Conservation (phyloP, 2,797 vertebrate species). For the Gymnoscopelus braueri region DNA sequence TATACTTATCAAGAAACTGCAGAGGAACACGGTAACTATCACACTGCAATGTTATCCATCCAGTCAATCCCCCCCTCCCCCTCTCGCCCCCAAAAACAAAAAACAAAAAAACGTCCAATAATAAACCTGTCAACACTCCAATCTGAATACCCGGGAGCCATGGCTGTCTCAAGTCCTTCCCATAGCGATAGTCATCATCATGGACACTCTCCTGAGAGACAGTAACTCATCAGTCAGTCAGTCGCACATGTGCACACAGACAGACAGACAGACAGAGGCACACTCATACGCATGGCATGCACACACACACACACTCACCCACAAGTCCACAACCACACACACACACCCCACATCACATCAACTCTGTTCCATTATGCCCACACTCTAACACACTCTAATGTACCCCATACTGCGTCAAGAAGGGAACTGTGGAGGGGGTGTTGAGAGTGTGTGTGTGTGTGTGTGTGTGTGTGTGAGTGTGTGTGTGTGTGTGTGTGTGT, state of each 20-base stretch:
- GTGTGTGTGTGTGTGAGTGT: slow-evolving; percentile 4
- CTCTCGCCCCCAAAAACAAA: too few relatives aligned
- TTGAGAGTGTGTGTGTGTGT: slow-evolving; percentile 26
- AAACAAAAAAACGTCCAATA: slow-evolving; percentile 42
- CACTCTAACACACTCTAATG: slow-evolving; percentile 63
- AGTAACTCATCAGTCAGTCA: slow-evolving; percentile 72
- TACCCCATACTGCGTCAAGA: slow-evolving; percentile 49
- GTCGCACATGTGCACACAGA: slow-evolving; percentile 1
- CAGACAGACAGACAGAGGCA: background rate
- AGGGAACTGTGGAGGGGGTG: slow-evolving; percentile 17
- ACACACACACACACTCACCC: slow-evolving; percentile 5
- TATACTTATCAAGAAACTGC: slow-evolving; percentile 55
- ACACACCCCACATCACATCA: slow-evolving; percentile 45
- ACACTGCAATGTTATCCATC: slow-evolving; percentile 46
- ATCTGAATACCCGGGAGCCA: slow-evolving; percentile 72
- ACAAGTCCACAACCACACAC: background rate
- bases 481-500: background rate
- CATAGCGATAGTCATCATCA: slow-evolving; percentile 63
- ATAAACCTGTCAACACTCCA: slow-evolving; percentile 77
- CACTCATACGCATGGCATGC: background rate
- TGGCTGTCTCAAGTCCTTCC: slow-evolving; percentile 57
- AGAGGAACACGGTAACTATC: slow-evolving; percentile 50
- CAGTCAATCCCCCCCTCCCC: background rate
- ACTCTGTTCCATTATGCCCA: slow-evolving; percentile 68
- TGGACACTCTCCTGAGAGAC: slow-evolving; percentile 66